phyloP scores from a whole-genome alignment of 2,888 invertebrate species.

The Metalampra italica region DNA sequence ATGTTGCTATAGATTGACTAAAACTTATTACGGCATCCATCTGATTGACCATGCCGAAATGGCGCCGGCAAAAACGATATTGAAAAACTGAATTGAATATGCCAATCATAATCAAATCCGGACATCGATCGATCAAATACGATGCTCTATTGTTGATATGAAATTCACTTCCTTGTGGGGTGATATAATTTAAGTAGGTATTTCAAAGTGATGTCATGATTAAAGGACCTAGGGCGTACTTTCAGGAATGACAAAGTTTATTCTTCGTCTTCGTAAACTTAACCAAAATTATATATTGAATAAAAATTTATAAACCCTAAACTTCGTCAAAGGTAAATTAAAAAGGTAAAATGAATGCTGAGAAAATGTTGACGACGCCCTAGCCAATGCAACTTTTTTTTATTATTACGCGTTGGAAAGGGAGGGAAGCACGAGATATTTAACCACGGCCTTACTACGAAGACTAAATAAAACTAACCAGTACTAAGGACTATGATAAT shows the following conservation, averaged over 20 bases:
- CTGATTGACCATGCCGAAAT: background rate
- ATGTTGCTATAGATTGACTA: background rate
- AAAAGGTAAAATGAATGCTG: too few species aligned
- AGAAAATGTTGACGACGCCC: slow-evolving; percentile 17
- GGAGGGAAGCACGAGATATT: slow-evolving; percentile 27
- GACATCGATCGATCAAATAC: background rate
- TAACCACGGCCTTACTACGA: slow-evolving; percentile 19
- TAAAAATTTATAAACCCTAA: too few species aligned
- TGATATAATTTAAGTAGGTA: too few species aligned
- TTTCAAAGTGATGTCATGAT: too few species aligned
- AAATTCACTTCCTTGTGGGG: background rate
- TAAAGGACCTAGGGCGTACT: too few species aligned
- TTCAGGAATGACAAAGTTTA: too few species aligned
- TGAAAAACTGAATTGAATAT: slow-evolving; percentile 4
- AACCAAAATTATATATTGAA: too few species aligned
- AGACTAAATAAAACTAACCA: background rate
- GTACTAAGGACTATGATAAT: slow-evolving; percentile 10
- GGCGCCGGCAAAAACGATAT: background rate
- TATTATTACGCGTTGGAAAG: slow-evolving; percentile 13
- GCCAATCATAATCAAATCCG: slow-evolving; percentile 4
- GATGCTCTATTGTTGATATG: background rate
- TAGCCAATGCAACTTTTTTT: slow-evolving; percentile 13
- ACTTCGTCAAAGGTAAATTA: too few species aligned
- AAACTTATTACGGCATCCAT: too few species aligned
- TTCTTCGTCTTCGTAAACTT: background rate